Evolutionary conservation across 2,113 vertebrate genomes (phyloP), one percentile per base, ranked within the genome.

Genomic region (Sus scrofa): DNA sequence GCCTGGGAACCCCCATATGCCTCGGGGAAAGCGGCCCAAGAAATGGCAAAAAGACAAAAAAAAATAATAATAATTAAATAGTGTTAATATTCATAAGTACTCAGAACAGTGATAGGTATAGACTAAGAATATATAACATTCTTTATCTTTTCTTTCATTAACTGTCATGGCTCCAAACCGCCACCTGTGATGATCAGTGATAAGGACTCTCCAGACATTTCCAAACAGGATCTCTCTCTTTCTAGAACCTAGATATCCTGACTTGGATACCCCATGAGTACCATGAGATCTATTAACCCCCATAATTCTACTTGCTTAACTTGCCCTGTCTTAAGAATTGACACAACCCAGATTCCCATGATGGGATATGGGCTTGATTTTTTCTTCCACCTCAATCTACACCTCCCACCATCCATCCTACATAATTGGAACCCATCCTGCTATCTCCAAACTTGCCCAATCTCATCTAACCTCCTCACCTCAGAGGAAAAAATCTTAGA

Each of bases 71-170:
- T 67, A 90, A 19, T 60, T 79, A 70, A 83, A 50, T 65, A 83
- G 3, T 54, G 7, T 73, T 93, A 52, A 65, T 58, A 82, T 87
- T 91, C 86, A 18, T 63, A 96, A 95, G 30, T 86, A 88, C 26
- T 89, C 56, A 77, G 62, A 89, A 92, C 0, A 84, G 39, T 79
- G 32, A 86, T 15, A 70, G 34, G 15, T 12, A 74, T 60, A 56
- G 1, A 60, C 13, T 52, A 95, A 88, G 24, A 67, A 82, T 37
- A 67, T 44, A 75, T 83, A 68, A 89, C 39, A 54, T 93, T 75
- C 26, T 62, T 70, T 44, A n/a, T 6, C 78, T 50, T 67, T 81
- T 82, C 81, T 77, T 39, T 8, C 52, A 95, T 84, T 81, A 75
- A 79, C 34, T 82, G 30, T 52, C 50, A 84, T 65, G 9, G 4